Conservation (phyloP, 2,797 vertebrate genomes). For the Spatula versicolor region DNA sequence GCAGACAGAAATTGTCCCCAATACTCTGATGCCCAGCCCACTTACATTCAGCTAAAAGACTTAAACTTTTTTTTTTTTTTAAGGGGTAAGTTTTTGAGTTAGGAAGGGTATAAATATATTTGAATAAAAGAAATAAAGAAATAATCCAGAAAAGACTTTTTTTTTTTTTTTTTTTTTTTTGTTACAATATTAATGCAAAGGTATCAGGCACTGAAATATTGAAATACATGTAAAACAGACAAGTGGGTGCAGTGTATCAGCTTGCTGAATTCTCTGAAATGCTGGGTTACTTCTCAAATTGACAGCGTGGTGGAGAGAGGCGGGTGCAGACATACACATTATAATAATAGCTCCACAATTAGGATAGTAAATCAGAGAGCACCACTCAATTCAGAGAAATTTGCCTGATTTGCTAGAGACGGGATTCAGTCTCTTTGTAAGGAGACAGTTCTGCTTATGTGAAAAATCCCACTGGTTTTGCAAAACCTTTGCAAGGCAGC, state of each 20-base stretch:
- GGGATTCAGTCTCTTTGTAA: not conserved
- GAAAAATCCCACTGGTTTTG: not conserved
- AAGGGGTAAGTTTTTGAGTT: not conserved
- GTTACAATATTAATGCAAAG: not conserved
- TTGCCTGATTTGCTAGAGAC: not conserved
- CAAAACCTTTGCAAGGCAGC: not conserved
- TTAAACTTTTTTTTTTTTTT: too few relatives aligned
- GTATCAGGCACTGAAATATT: not conserved
- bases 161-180: not conserved
- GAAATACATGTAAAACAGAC: not conserved
- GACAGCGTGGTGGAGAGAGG: conserved; percentile 2
- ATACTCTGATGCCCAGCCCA: too few relatives aligned
- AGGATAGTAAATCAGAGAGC: conserved; percentile 23
- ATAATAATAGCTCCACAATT: conserved; percentile 27
- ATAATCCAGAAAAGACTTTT: not conserved
- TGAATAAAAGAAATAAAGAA: not conserved
- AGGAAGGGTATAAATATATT: not conserved
- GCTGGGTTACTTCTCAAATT: not conserved
- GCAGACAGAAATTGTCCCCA: too few relatives aligned
- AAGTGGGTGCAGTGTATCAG: conserved; percentile 29
- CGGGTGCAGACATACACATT: not conserved
- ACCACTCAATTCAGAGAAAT: conserved; percentile 4
- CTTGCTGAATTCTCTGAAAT: not conserved
- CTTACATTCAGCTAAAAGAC: not conserved
- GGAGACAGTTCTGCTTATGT: not conserved